These are phyloP conservation scores for Cryptops parisi DNA, from an alignment of 2,888 invertebrate genomes.

Conservation along the genomic window DNA sequence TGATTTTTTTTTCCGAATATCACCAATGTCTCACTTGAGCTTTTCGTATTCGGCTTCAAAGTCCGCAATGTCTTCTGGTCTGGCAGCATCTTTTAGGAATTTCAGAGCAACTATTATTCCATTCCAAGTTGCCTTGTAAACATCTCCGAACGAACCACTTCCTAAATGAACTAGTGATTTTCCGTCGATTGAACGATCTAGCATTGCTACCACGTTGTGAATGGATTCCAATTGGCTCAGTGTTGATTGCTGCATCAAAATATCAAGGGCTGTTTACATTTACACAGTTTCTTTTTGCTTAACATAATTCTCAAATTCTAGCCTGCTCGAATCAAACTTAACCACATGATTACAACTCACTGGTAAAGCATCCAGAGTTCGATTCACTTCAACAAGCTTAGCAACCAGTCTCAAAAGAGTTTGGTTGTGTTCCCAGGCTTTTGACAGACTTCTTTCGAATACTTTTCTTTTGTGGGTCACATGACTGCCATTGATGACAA, in stretches of 20 bases:
- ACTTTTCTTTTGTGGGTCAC: conserved; percentile 14
- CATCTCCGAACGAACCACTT: conserved; percentile 18
- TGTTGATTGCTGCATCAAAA: neutral
- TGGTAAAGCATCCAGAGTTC: conserved; percentile 9
- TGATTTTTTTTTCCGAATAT: neutral
- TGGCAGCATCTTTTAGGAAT: conserved; percentile 17
- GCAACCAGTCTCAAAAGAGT: conserved; percentile 16
- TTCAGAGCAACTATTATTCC: conserved; percentile 16
- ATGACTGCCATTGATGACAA: conserved; percentile 15
- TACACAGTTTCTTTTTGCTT: too few relatives aligned
- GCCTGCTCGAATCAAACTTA: too few relatives aligned
- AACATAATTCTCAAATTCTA: too few relatives aligned
- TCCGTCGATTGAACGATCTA: conserved; percentile 17
- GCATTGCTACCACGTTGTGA: conserved; percentile 16
- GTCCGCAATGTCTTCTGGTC: conserved; percentile 15
- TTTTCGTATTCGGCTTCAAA: conserved; percentile 15
- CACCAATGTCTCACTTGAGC: neutral
- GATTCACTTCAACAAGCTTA: conserved; percentile 14
- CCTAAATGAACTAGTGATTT: conserved; percentile 15
- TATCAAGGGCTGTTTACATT: too few relatives aligned
- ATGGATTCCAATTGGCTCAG: conserved; percentile 13
- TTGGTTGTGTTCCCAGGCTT: conserved; percentile 16
- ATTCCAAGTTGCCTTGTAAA: conserved; percentile 17
- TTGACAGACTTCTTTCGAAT: conserved; percentile 14
- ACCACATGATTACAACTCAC: too few relatives aligned